These are phyloP conservation scores for Poeciliopsis presidionis DNA, from an alignment of 2,797 vertebrate genomes.

Conservation along the genomic window DNA sequence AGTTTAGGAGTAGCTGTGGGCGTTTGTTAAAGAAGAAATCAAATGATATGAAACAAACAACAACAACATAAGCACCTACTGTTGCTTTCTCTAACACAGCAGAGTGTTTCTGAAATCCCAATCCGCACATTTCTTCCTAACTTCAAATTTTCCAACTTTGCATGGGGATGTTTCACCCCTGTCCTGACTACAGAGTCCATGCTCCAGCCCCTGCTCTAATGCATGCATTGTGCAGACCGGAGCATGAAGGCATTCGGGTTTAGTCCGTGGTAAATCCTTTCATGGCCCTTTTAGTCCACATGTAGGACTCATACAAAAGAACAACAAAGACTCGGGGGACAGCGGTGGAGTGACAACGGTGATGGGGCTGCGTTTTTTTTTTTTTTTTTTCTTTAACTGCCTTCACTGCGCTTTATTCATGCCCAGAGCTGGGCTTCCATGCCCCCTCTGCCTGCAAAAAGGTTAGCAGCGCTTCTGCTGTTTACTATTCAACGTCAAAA, in stretches of 20 bases:
- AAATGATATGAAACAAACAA: background rate
- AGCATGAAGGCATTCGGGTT: conserved; percentile 75
- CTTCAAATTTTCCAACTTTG: conserved; percentile 43
- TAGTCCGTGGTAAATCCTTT: conserved; percentile 76
- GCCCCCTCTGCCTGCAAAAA: conserved; percentile 16
- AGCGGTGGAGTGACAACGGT: conserved; percentile 73
- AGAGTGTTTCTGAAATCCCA: background rate
- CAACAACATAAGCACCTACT: background rate
- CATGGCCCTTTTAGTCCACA: conserved; percentile 71
- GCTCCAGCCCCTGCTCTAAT: conserved; percentile 41
- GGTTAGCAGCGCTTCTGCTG: conserved; percentile 28
- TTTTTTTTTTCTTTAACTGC: conserved; percentile 25
- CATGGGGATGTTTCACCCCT: conserved; percentile 25
- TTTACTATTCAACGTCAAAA: conserved; percentile 21
- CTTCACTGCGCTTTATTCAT: conserved; percentile 36
- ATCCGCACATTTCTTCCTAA: background rate
- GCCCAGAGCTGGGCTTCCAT: conserved; percentile 50
- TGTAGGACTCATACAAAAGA: conserved; percentile 72
- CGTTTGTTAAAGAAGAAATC: background rate
- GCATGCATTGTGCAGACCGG: conserved; percentile 60
- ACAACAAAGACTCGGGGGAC: conserved; percentile 76
- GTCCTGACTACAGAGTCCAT: conserved; percentile 33
- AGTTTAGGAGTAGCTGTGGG: background rate
- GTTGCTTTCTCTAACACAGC: background rate
- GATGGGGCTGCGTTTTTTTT: conserved; percentile 57